Conservation (phyloP, 2,888 invertebrate species). For the Deladenus siricidicola region DNA sequence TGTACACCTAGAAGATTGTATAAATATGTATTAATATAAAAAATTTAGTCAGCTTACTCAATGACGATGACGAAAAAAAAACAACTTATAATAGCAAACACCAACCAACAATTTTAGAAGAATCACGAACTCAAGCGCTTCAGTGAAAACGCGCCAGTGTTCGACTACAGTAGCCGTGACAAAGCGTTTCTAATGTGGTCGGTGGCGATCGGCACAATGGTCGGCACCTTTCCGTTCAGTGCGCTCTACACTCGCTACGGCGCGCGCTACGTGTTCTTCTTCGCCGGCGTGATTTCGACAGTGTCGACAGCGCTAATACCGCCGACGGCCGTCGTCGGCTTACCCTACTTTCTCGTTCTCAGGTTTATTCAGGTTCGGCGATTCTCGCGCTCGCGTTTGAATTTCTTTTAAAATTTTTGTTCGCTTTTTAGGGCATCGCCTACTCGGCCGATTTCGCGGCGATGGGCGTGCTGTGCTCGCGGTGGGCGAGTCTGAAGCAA, state of each 20-base stretch:
- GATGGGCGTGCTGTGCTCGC: slow-evolving; percentile 28
- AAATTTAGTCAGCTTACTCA: not conserved
- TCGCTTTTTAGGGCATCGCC: slow-evolving; percentile 18
- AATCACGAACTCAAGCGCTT: not conserved
- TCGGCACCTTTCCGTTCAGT: slow-evolving; percentile 43
- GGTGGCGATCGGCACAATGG: slow-evolving; percentile 38
- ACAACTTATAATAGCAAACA: not conserved
- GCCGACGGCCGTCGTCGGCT: slow-evolving; percentile 6
- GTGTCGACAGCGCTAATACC: slow-evolving; percentile 17
- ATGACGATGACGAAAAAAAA: too few species aligned
- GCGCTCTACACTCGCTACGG: slow-evolving; percentile 37
- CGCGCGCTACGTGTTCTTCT: slow-evolving; percentile 26
- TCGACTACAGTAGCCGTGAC: not conserved
- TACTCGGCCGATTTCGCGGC: slow-evolving; percentile 31
- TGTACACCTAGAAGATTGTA: too few species aligned
- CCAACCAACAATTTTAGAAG: not conserved
- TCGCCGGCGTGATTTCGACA: slow-evolving; percentile 13
- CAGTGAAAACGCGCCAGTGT: slow-evolving; percentile 3
- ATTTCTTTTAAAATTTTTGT: not conserved
- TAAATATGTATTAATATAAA: too few species aligned
- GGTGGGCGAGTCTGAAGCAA: slow-evolving; percentile 30
- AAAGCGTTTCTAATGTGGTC: slow-evolving; percentile 34
- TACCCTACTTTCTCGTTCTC: slow-evolving; percentile 12
- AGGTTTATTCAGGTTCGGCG: slow-evolving; percentile 14
- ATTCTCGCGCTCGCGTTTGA: not conserved